A percentile compares a stretch with the other conserved stretches of the same genome.
Conservation (phyloP, 37 sponge, comb jelly and placozoan species). For the Theonella swinhoei region DNA sequence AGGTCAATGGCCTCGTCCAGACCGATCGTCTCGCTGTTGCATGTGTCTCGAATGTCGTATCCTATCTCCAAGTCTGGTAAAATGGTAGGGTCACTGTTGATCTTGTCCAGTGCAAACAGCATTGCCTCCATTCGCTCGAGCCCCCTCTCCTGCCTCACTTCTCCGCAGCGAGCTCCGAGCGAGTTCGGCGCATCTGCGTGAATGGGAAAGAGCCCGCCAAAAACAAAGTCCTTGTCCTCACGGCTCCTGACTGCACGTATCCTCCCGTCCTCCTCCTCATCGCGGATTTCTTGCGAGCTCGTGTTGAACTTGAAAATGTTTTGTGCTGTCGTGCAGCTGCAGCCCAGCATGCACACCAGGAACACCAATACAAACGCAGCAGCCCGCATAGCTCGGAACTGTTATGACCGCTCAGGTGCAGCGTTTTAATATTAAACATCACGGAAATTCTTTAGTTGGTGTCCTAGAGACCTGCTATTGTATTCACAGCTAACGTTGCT, state of each 20-base stretch:
- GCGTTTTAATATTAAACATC: no score
- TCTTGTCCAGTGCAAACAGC: slow-evolving; percentile 68
- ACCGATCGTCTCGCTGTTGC: slow-evolving; percentile 56
- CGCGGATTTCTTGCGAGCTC: neutral
- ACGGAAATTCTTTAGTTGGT: no score
- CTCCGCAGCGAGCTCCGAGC: slow-evolving; percentile 38
- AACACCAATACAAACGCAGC: no score
- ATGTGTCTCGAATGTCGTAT: slow-evolving; percentile 84
- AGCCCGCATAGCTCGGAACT: no score
- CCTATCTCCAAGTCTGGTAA: slow-evolving; percentile 60
- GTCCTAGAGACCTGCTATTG: no score
- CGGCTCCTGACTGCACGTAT: slow-evolving; percentile 54
- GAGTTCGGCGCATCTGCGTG: neutral
- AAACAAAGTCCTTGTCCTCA: slow-evolving; percentile 56
- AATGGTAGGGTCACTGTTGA: slow-evolving; percentile 53
- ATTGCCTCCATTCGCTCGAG: slow-evolving; percentile 86
- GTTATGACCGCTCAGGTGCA: no score
- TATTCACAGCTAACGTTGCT: no score
- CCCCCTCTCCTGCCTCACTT: slow-evolving; percentile 54
- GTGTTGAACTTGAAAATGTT: neutral
- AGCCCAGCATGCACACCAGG: neutral
- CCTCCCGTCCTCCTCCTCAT: slow-evolving; percentile 9
- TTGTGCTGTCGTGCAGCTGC: no score
- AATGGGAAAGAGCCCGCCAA: slow-evolving; percentile 92
- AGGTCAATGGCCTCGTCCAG: slow-evolving; percentile 63